Conservation (phyloP, 1,140 invertebrate species). For the Rhynchophorus ferrugineus region DNA sequence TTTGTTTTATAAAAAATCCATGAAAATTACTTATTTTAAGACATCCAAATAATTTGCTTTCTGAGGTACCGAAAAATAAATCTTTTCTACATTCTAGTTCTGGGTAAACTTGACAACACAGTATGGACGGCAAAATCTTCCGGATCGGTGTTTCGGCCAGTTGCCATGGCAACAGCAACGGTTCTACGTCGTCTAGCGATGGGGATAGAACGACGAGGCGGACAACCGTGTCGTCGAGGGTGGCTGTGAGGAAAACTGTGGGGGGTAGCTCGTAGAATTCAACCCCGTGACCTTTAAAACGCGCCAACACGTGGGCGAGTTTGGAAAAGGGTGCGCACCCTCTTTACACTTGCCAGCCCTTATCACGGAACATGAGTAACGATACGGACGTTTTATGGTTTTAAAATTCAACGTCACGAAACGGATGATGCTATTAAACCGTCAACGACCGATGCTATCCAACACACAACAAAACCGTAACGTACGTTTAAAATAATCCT, state of each 20-base stretch:
- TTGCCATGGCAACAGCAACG: constrained; percentile 7
- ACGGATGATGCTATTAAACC: too few relatives aligned
- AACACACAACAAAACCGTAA: too few relatives aligned
- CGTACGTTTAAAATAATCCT: too few relatives aligned
- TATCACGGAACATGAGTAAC: background rate
- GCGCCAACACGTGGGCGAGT: constrained; percentile 12
- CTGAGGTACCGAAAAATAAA: too few relatives aligned
- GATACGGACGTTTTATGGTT: constrained; percentile 4
- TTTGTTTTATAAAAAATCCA: too few relatives aligned
- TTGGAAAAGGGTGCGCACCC: background rate
- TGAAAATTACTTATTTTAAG: too few relatives aligned
- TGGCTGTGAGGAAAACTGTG: background rate
- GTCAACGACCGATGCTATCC: too few relatives aligned
- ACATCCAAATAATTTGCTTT: too few relatives aligned
- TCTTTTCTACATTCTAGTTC: too few relatives aligned
- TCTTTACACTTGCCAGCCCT: too few relatives aligned
- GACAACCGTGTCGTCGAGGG: background rate
- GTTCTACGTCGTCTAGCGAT: background rate
- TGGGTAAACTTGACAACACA: background rate
- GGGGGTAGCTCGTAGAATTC: background rate
- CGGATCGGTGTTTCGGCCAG: background rate
- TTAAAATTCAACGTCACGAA: too few relatives aligned
- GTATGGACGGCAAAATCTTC: background rate
- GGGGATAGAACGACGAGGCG: background rate
- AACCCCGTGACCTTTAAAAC: constrained; percentile 20